Evolutionary conservation across 2,797 vertebrate species (phyloP).

Genomic region (Anolis apletophallus): DNA sequence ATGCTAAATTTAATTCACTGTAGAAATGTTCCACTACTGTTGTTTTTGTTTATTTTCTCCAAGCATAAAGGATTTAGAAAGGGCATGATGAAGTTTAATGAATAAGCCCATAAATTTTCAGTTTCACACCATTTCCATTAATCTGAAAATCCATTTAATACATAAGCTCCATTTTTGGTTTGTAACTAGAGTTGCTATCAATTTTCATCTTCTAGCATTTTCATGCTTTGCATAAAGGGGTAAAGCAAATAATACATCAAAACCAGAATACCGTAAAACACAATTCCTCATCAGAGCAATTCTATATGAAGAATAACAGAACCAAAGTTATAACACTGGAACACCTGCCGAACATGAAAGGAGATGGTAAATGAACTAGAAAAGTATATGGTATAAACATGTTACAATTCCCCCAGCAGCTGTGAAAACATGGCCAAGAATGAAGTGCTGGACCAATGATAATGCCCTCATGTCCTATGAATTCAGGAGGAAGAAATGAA

Average conservation of each 20-base stretch:
- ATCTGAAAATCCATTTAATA: constrained; percentile 59
- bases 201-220: constrained; percentile 60
- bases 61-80: constrained; percentile 49
- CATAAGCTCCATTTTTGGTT: constrained; percentile 56
- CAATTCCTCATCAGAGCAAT: constrained; percentile 55
- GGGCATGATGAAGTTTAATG: constrained; percentile 44
- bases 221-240: constrained; percentile 50
- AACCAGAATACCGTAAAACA: constrained; percentile 54
- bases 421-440: background rate
- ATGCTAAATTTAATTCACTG: constrained; percentile 47
- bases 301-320: background rate
- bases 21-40: constrained; percentile 37
- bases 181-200: constrained; percentile 54
- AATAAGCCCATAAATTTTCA: constrained; percentile 49
- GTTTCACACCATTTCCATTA: constrained; percentile 59
- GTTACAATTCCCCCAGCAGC: background rate
- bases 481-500: background rate
- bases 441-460: background rate
- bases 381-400: background rate
- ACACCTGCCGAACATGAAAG: background rate
- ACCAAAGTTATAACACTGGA: background rate
- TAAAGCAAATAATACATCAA: constrained; percentile 67
- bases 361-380: background rate
- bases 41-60: constrained; percentile 40
- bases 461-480: background rate